phyloP scores from a whole-genome alignment of 2,888 invertebrate genomes.

The Callosobruchus maculatus region DNA sequence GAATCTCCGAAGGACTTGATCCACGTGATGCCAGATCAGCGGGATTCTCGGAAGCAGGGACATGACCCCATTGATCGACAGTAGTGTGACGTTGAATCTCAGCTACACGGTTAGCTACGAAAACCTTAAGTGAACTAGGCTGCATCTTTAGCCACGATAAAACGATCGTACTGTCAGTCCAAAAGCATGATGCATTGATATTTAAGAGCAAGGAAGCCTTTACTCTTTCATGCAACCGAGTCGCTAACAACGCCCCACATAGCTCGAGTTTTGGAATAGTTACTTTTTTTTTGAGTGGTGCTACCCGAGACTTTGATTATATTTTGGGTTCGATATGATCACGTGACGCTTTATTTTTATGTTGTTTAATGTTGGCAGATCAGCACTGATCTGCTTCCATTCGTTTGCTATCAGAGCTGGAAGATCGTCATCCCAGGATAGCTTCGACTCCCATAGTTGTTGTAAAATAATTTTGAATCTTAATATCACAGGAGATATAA shows the following conservation, averaged over 20 bases:
- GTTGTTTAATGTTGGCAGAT: conserved; percentile 3
- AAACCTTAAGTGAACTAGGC: not conserved
- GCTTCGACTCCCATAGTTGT: conserved; percentile 14
- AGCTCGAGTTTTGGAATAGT: conserved; percentile 7
- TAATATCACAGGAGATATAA: conserved; percentile 14
- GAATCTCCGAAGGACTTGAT: not conserved
- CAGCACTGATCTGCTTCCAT: conserved; percentile 8
- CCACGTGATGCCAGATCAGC: not conserved
- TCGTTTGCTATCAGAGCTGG: conserved; percentile 4
- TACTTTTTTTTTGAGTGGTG: conserved; percentile 5
- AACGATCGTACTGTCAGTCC: conserved; percentile 5
- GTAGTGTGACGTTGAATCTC: conserved; percentile 3
- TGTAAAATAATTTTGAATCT: conserved; percentile 18
- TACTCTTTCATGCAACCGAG: not conserved
- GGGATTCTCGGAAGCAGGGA: not conserved
- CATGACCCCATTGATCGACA: conserved; percentile 1
- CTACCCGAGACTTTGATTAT: conserved; percentile 4
- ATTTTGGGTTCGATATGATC: not conserved
- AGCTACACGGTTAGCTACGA: not conserved
- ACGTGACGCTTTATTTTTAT: not conserved
- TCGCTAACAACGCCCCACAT: conserved; percentile 2
- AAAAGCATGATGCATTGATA: not conserved
- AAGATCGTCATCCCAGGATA: conserved; percentile 19
- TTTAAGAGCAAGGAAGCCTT: not conserved
- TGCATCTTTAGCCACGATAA: conserved; percentile 1